Base-by-base conservation (phyloP, 2,888 invertebrate species). In the Ctena decussata region DNA sequence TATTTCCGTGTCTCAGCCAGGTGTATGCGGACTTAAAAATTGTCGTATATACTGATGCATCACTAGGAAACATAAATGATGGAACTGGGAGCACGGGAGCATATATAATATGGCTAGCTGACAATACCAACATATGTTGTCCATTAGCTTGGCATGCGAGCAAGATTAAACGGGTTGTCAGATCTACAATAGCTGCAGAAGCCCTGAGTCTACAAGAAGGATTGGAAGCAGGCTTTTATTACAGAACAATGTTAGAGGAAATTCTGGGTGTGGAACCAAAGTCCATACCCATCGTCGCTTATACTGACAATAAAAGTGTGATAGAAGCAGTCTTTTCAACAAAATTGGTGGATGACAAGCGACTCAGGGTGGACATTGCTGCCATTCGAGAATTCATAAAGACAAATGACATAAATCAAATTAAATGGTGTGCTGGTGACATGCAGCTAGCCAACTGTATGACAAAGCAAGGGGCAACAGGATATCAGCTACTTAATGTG, bases 231-330 rank as follows among this genome's bases (percentile, higher is more conserved):
- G 80, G 80, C 0, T 44, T 85, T 27, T 85, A 85, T 30, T 85
- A 77, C 69, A 46, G 85, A 49, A 53, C 74, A 49, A 41, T 82
- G 27, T 15, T 80, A 12, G 57, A 65, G 32, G 73, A 77, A 35
- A 80, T 84, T 39, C 72, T 37, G 35, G 73, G 77, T 27, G 8
- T 77, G 8, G 6, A 3, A 27, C 3, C 3, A 6, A 60, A 60
- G 18, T 30, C 60, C 18, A 60, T 30, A 30, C 46, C 41, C 21
- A 80, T 84, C 32, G 57, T 60, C 8, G 70, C 75, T 0, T 82
- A 77, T 74, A 80, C 79, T 60, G 85, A 85, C 69, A 83, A 78
- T 57, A 83, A 80, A 72, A 77, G 83, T 81, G 83, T 86, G 8
- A 74, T 77, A 32, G 83, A 81, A 24, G 83, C 83, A 44, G 8